Percentiles rank a stretch among this genome's conserved stretches.
Evolutionary conservation across 2,888 invertebrate genomes (phyloP).

Genomic region (Strigamia maritima): DNA sequence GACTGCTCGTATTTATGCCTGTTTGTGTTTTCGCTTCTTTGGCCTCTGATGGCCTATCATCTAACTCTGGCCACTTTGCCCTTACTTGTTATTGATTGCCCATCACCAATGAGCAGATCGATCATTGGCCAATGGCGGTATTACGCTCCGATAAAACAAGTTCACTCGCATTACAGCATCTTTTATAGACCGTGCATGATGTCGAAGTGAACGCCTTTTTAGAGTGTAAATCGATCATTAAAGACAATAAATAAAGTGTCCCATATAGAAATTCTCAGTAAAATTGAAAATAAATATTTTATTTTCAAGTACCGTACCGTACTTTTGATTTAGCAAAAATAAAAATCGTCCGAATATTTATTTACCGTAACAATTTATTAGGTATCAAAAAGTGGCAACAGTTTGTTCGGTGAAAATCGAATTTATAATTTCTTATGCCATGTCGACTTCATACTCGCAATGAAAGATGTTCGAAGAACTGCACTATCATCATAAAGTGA

Average conservation of each 20-base stretch:
- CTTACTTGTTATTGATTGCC: constrained; percentile 19
- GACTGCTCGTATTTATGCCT: constrained; percentile 19
- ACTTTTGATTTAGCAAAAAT: too few species aligned
- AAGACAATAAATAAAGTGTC: neutral
- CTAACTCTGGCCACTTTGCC: constrained; percentile 19
- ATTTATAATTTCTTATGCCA: neutral
- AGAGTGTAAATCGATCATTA: neutral
- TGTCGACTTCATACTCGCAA: neutral
- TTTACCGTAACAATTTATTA: too few species aligned
- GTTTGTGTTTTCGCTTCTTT: constrained; percentile 23
- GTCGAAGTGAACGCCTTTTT: constrained; percentile 7
- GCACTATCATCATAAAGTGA: constrained; percentile 15
- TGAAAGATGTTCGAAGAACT: constrained; percentile 9
- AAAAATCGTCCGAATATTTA: too few species aligned
- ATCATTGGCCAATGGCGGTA: constrained; percentile 19
- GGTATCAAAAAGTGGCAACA: neutral
- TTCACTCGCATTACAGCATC: constrained; percentile 11
- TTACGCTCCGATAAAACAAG: constrained; percentile 19
- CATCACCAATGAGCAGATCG: constrained; percentile 15
- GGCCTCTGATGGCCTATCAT: constrained; percentile 23
- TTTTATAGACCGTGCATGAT: constrained; percentile 19
- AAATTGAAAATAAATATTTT: too few species aligned
- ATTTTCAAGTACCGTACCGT: too few species aligned
- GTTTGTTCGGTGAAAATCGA: neutral
- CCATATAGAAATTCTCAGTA: neutral